Conservation (phyloP, 1,140 invertebrate genomes). For the Paraescarpia echinospica region DNA sequence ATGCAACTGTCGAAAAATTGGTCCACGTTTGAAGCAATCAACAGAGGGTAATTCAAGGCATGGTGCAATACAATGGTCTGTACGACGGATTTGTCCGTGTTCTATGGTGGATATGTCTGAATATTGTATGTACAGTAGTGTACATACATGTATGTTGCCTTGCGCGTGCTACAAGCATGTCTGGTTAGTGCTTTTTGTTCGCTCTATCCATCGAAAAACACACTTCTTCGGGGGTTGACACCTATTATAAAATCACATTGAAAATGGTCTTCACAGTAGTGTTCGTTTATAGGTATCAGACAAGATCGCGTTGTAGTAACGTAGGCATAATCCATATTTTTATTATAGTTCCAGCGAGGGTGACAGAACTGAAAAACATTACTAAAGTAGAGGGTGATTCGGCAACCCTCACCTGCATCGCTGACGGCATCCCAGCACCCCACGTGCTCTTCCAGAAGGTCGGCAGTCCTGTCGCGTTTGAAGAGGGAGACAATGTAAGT, state of each 20-base stretch:
- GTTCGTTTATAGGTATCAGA: neutral
- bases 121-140: no score
- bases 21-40: no score
- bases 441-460: conserved; percentile 27
- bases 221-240: no score
- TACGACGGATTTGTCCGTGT: no score
- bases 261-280: neutral
- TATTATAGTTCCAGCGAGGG: conserved; percentile 13
- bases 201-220: no score
- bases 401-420: conserved; percentile 8
- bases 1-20: no score
- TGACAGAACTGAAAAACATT: conserved; percentile 11
- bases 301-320: neutral
- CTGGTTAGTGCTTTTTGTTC: no score
- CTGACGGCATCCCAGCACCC: conserved; percentile 25
- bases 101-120: no score
- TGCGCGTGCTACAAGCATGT: no score
- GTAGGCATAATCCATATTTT: neutral
- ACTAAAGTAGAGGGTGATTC: conserved; percentile 6
- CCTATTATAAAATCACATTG: neutral
- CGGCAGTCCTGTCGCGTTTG: conserved; percentile 1
- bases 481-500: conserved; percentile 29
- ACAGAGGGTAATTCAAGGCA: no score
- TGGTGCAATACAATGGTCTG: no score
- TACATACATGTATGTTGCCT: no score